phyloP scores from a whole-genome alignment of 2,113 vertebrate genomes.

The Oxygymnocypris stewartii region DNA sequence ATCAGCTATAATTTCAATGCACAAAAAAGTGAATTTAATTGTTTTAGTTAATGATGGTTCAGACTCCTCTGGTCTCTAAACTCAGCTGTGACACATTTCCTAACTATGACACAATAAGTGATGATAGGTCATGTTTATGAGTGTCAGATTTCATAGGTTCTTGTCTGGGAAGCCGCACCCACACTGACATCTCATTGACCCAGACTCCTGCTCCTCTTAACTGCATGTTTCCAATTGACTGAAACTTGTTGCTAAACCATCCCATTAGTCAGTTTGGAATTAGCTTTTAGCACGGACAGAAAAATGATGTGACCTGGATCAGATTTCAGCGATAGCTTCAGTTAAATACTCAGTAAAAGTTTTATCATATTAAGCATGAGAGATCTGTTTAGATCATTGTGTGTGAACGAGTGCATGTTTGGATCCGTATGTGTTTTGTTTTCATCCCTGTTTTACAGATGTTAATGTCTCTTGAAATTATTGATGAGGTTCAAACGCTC shows the following conservation, averaged over 20 bases:
- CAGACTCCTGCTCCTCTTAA: background rate
- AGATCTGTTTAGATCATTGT: background rate
- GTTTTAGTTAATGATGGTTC: background rate
- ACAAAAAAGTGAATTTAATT: background rate
- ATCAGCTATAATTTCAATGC: background rate
- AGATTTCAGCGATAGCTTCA: background rate
- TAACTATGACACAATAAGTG: background rate
- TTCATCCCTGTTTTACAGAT: background rate
- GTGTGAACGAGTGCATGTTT: background rate
- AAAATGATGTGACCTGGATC: background rate
- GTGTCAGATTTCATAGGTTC: too few species aligned
- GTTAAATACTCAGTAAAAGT: background rate
- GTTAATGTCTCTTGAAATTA: constrained; percentile 19
- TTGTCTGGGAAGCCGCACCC: background rate
- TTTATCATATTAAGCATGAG: background rate
- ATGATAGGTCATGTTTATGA: background rate
- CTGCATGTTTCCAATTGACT: background rate
- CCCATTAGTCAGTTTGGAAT: background rate
- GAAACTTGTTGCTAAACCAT: background rate
- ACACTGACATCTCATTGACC: background rate
- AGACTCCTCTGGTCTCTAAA: background rate
- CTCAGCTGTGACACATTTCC: too few species aligned
- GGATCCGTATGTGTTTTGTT: background rate
- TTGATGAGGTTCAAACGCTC: background rate
- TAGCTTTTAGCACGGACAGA: background rate